Evolutionary conservation across 2,113 vertebrate species (phyloP).

Genomic region (Sclerurus mexicanus): DNA sequence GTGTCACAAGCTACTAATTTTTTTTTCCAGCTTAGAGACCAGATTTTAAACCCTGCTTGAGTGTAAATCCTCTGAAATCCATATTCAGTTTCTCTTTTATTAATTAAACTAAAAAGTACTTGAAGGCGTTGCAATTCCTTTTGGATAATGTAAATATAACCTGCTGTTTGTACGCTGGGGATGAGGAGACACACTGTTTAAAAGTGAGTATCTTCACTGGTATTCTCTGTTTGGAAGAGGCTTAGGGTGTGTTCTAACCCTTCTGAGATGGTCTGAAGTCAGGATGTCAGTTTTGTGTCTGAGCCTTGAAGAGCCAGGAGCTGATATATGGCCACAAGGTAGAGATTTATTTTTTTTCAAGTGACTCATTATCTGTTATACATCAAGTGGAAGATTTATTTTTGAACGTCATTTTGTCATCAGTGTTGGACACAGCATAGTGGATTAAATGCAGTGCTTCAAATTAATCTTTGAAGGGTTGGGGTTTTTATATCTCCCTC

Average conservation of each 20-base stretch:
- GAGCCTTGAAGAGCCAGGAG: background rate
- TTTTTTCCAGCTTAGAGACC: background rate
- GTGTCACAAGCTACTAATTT: background rate
- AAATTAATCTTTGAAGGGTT: background rate
- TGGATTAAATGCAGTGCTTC: conserved; percentile 18
- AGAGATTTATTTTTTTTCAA: background rate
- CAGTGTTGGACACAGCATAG: background rate
- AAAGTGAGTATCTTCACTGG: background rate
- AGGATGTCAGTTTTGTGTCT: background rate
- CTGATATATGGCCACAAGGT: background rate
- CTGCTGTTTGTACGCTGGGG: background rate
- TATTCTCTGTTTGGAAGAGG: background rate
- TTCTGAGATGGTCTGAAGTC: background rate
- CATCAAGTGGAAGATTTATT: background rate
- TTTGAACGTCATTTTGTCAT: background rate
- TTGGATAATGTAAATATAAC: background rate
- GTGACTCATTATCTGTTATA: background rate
- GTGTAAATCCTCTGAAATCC: background rate
- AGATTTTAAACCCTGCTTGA: background rate
- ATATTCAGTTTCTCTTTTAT: background rate
- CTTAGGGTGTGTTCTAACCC: background rate
- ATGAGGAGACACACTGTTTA: background rate
- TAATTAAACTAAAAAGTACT: background rate
- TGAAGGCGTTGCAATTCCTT: background rate
- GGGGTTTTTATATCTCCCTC: background rate